Evolutionary conservation across 2,888 invertebrate genomes (phyloP), one percentile per base, ranked within the genome.

Genomic region (Alloplasta piceator): DNA sequence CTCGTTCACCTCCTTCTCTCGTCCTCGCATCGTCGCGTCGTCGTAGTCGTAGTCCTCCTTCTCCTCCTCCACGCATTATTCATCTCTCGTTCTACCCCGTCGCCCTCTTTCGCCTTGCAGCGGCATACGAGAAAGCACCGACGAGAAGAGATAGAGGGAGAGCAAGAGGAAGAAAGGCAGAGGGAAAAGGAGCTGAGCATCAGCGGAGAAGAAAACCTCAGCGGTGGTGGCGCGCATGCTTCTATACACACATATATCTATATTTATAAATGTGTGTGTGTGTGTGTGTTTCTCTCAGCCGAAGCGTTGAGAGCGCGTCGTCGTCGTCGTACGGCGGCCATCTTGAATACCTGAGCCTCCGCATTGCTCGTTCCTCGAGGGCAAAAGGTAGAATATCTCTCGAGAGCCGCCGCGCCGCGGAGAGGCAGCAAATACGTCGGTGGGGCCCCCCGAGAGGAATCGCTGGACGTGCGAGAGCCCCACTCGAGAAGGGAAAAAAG

Each of bases 301-400:
- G 26, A 26, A 26, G 26, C 26, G 26, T 26, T 26, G 26, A 26
- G 26, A 26, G 26, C 71, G 80, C 79, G 74, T 66, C 56, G 75
- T 71, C 26, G 26, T 26, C 26, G 26, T 26, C 26, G 26, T 26
- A 26, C 3, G 26, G 26, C 92, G 91, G 93, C 93, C 93, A 93
- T 93, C 92, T 93, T 93, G 93, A 92, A 93, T 93, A 93, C 93
- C 92, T 92, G 91, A 92, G 91, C 90, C 91, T 91, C 90, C 90
- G 91, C 92, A 91, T 91, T 91, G 92, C 92, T 91, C 89, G 90
- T 91, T 91, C 91, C 92, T 91, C 89, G 91, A 92, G 92, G 92
- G 92, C 92, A 92, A 92, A 92, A 92, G 92, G 91, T 91, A 91
- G 91, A 91, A 91, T 91, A 91, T 91, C 91, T 91, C 26, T 26